Percentiles rank a stretch among this genome's conserved stretches.
Conservation (phyloP, 2,888 invertebrate species). For the Aporophyla nigra region DNA sequence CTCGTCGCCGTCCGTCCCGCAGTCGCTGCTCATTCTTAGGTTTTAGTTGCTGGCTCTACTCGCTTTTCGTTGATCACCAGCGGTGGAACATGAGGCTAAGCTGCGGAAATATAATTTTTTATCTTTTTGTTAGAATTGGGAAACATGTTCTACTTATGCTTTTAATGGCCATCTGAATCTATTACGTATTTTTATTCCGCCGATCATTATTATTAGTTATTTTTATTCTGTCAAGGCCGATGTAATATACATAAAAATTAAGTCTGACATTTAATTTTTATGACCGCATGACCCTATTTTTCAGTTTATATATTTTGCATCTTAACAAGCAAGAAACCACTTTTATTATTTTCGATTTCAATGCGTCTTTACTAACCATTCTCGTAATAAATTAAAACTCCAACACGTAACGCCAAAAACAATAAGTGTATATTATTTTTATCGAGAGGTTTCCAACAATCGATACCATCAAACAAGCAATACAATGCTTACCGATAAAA, state of each 20-base stretch:
- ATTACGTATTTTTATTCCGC: conserved; percentile 12
- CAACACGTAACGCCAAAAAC: conserved; percentile 21
- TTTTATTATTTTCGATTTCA: conserved; percentile 9
- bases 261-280: conserved; percentile 15
- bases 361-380: neutral
- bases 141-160: conserved; percentile 17
- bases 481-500: conserved; percentile 42
- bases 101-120: conserved; percentile 18
- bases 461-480: conserved; percentile 46
- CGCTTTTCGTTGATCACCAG: neutral
- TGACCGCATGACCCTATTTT: neutral
- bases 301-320: neutral
- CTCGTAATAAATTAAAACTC: conserved; percentile 14
- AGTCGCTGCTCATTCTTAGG: neutral
- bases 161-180: conserved; percentile 13
- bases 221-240: conserved; percentile 10
- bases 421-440: conserved; percentile 17
- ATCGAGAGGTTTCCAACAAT: conserved; percentile 46
- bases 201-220: neutral
- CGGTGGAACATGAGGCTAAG: neutral
- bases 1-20: too few species aligned
- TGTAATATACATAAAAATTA: neutral
- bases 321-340: neutral
- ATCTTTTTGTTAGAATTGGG: neutral
- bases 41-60: neutral